Percentiles rank a stretch among this genome's conserved stretches.
phyloP scores from a whole-genome alignment of 2,888 invertebrate genomes.

The Barypeithes pellucidus region DNA sequence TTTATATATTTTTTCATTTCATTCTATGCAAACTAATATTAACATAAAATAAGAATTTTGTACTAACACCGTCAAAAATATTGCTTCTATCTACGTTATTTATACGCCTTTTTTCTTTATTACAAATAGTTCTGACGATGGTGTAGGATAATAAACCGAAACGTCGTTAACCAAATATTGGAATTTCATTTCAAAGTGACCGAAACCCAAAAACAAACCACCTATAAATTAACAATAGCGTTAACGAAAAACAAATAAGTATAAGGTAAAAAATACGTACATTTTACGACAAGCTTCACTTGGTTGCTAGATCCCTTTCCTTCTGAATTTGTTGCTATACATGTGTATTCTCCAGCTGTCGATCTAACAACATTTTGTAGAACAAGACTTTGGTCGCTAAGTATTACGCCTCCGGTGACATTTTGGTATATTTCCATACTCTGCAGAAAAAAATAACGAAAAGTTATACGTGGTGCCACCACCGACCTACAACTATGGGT shows the following conservation, averaged over 20 bases:
- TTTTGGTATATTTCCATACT: constrained; percentile 89
- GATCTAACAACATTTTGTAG: constrained; percentile 87
- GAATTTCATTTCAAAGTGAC: too few relatives aligned
- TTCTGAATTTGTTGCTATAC: constrained; percentile 88
- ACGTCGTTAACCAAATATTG: too few relatives aligned
- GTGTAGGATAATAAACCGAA: too few relatives aligned
- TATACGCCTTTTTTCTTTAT: too few relatives aligned
- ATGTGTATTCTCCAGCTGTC: constrained; percentile 91
- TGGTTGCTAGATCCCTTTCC: constrained; percentile 86
- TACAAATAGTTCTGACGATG: too few relatives aligned
- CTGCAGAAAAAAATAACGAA: constrained; percentile 71
- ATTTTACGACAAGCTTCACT: constrained; percentile 80
- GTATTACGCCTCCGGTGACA: constrained; percentile 84
- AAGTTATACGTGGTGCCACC: not conserved
- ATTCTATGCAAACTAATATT: too few relatives aligned
- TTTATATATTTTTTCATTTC: too few relatives aligned
- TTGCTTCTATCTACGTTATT: too few relatives aligned
- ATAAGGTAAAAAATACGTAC: constrained; percentile 72
- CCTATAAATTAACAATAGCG: too few relatives aligned
- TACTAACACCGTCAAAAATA: too few relatives aligned
- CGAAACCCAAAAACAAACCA: too few relatives aligned
- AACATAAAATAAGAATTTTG: too few relatives aligned
- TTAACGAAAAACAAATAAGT: not conserved
- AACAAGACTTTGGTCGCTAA: constrained; percentile 90
- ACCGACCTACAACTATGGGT: not conserved